These are phyloP conservation scores for Cranoglanis bouderius DNA, from an alignment of 2,113 vertebrate species.

Conservation along the genomic window DNA sequence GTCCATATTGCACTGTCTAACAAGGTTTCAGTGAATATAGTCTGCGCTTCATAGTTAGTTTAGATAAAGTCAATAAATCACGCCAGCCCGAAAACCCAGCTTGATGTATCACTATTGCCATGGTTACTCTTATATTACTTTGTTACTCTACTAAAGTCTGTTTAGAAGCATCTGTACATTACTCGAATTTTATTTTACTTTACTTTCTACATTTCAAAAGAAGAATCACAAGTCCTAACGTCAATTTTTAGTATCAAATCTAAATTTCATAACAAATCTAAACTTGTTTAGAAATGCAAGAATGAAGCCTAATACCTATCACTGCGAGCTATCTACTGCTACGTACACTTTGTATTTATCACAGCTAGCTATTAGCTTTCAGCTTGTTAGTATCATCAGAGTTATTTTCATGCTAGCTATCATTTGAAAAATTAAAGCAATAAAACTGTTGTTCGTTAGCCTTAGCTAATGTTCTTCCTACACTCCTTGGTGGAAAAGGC, in stretches of 20 bases:
- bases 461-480: not conserved
- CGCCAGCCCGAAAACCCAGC: not conserved
- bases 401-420: not conserved
- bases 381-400: not conserved
- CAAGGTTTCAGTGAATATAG: not conserved
- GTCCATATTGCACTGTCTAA: not conserved
- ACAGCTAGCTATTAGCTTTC: not conserved
- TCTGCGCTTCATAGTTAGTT: not conserved
- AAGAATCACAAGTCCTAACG: too few species aligned
- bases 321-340: not conserved
- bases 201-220: too few species aligned
- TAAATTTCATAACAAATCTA: too few species aligned
- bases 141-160: too few species aligned
- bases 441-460: not conserved
- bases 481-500: not conserved
- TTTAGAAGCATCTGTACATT: too few species aligned
- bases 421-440: not conserved
- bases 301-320: too few species aligned
- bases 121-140: not conserved
- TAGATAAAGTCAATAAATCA: not conserved
- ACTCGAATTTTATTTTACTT: too few species aligned
- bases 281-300: too few species aligned
- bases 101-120: not conserved
- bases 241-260: not conserved
- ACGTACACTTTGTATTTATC: not conserved